Base-by-base conservation (phyloP, 2,113 vertebrate genomes). In the Oxyura jamaicensis region DNA sequence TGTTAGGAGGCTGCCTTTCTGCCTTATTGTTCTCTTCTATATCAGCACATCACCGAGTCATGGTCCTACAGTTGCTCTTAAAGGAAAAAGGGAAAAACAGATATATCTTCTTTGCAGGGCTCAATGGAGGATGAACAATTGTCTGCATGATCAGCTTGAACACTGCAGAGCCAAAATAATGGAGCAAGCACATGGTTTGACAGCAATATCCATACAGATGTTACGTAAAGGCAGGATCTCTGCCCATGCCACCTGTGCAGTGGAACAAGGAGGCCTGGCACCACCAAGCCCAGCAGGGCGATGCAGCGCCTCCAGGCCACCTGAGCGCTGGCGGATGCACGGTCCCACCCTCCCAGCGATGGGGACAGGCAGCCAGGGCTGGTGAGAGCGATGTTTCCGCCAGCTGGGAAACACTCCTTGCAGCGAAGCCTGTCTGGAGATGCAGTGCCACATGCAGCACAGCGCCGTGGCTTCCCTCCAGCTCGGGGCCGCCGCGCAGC, bases 251-350 rank as follows among this genome's bases (percentile, higher is more conserved):
- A 8, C 9, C 8, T 6, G 20, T 66, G 41, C 41, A 66, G 63
- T 29, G 39, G 41, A 66, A 66, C 63, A 14, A 31, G 18, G 28
- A 33, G 63, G 39, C 63, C 21, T 31, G 42, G 41, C 63, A 66
- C 41, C 41, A 13, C 13, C 5, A 8, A 44, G 13, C 63, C 36
- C 69, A 72, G 50, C 4, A 8, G 18, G 9, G 26, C 9, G 21
- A 52, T 35, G 31, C 42, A 72, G 69, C 65, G 13, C 60, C 42
- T 21, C 13, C 7, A 21, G 18, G 26, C 35, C 44, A n/a, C 41
- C 9, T 41, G 56, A 39, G 59, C 0, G 2, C 0, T 0, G 8
- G 52, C 2, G 7, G 39, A 65, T 41, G 0, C 29, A 46, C 2
- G 0, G 74, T 41, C 28, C 80, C 31, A 63, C 11, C 5, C 0